Conservation (phyloP, 1,140 invertebrate species). For the Trachelipus rathkii region DNA sequence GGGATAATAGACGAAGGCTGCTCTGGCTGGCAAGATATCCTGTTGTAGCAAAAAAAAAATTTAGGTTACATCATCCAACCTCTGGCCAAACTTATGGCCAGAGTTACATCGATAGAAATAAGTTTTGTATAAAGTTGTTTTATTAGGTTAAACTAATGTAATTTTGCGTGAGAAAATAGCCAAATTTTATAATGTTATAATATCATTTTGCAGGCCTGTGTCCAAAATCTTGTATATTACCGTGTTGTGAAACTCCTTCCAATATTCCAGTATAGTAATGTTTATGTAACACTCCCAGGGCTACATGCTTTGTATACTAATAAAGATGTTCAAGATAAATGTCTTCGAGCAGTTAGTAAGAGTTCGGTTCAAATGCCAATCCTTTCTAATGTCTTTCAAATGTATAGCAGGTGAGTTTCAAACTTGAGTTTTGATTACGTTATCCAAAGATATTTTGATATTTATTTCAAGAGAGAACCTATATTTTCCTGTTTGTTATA, state of each 20-base stretch:
- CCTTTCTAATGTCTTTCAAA: not conserved
- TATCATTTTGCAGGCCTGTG: constrained; percentile 33
- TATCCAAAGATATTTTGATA: too few species aligned
- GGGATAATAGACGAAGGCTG: too few species aligned
- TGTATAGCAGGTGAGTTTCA: constrained; percentile 6
- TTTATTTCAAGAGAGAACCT: too few species aligned
- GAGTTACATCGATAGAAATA: not conserved
- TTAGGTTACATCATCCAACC: too few species aligned
- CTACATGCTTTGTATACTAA: not conserved
- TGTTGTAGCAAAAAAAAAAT: too few species aligned
- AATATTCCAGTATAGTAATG: constrained; percentile 89
- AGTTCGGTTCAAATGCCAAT: not conserved
- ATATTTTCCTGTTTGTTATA: too few species aligned
- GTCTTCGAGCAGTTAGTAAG: not conserved
- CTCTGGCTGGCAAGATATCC: too few species aligned
- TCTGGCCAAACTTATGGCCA: not conserved
- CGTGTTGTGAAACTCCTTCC: constrained; percentile 76
- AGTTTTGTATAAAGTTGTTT: not conserved
- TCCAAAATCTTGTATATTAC: constrained; percentile 59
- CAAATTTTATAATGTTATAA: not conserved
- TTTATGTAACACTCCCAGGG: constrained; percentile 60
- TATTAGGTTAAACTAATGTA: not conserved
- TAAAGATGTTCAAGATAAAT: not conserved
- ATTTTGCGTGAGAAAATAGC: not conserved
- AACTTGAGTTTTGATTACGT: too few species aligned